These are phyloP conservation scores for Penaeus japonicus DNA, from an alignment of 1,140 invertebrate species.

Conservation along the genomic window DNA sequence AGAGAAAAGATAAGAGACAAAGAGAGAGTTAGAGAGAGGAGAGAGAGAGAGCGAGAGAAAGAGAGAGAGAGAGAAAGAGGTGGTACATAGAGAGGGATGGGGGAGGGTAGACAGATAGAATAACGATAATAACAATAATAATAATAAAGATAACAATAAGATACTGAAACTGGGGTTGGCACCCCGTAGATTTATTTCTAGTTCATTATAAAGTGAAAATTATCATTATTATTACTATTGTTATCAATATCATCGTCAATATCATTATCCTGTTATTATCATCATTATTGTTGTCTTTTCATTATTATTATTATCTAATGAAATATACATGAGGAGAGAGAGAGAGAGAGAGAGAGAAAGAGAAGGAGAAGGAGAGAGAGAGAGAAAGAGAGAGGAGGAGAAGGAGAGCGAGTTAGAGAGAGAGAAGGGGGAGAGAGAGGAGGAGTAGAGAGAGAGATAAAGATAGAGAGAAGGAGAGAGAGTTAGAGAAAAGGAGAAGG, in stretches of 20 bases:
- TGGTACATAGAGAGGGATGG: neutral
- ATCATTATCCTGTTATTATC: neutral
- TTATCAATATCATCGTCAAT: neutral
- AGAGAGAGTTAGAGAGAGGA: no score
- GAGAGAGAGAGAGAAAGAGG: neutral
- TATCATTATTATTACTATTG: neutral
- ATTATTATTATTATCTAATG: neutral
- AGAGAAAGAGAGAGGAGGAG: neutral
- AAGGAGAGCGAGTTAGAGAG: neutral
- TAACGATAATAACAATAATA: no score
- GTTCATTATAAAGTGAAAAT: no score
- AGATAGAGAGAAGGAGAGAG: neutral
- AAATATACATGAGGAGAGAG: neutral
- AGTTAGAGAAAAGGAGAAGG: neutral
- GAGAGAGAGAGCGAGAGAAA: neutral
- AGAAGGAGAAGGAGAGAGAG: neutral
- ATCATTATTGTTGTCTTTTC: neutral
- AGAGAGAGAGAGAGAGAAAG: constrained; percentile 7
- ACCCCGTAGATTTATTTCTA: no score
- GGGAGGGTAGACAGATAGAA: no score
- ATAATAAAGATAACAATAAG: no score
- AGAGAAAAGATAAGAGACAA: no score
- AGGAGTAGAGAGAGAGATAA: neutral
- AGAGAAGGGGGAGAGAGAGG: neutral
- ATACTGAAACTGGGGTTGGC: no score